These are phyloP conservation scores for Amiota communis DNA, from an alignment of 2,888 invertebrate species.

Conservation along the genomic window DNA sequence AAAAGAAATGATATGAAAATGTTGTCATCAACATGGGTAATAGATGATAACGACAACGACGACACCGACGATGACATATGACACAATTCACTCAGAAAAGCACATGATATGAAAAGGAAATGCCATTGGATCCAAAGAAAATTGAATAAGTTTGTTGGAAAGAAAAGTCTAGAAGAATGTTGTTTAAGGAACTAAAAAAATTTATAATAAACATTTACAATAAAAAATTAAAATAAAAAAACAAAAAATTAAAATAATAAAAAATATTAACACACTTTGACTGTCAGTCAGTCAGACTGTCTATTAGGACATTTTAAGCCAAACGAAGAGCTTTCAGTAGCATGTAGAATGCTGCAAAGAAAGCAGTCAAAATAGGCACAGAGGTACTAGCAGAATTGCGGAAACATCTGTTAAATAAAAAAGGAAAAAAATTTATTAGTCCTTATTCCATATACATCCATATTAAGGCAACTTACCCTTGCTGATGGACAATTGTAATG, in stretches of 20 bases:
- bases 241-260: neutral
- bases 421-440: neutral
- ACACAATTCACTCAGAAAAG: too few species aligned
- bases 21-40: too few species aligned
- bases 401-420: conserved; percentile 44
- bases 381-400: conserved; percentile 48
- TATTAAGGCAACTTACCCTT: conserved; percentile 40
- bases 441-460: neutral
- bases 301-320: neutral
- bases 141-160: neutral
- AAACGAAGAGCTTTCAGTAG: conserved; percentile 45
- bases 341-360: conserved; percentile 49
- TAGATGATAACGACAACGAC: too few species aligned
- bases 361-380: conserved; percentile 51
- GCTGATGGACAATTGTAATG: conserved; percentile 40
- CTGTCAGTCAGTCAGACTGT: neutral
- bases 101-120: too few species aligned
- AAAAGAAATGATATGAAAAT: too few species aligned
- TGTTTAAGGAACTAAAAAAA: too few species aligned
- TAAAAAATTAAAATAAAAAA: neutral
- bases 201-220: too few species aligned
- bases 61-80: too few species aligned
- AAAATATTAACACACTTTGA: too few species aligned
- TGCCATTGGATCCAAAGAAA: neutral
- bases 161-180: neutral